These are phyloP conservation scores for Ispidina lecontei DNA, from an alignment of 2,797 vertebrate genomes.

Conservation along the genomic window DNA sequence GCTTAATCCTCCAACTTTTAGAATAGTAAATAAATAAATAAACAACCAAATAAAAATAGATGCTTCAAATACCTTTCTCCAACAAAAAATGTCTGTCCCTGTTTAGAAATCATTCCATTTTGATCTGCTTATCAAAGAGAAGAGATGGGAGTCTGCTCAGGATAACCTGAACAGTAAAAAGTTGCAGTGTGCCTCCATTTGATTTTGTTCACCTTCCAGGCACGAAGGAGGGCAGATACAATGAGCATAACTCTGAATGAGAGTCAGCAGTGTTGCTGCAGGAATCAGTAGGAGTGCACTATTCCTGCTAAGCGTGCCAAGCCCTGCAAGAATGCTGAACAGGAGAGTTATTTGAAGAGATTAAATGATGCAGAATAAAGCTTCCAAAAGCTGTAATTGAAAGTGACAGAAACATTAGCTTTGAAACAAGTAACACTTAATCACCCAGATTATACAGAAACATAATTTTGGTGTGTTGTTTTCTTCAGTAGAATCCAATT, in stretches of 20 bases:
- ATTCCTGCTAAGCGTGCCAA: conserved; percentile 34
- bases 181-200: not conserved
- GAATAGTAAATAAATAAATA: not conserved
- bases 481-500: conserved; percentile 77
- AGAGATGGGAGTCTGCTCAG: not conserved
- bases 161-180: not conserved
- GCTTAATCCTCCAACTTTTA: not conserved
- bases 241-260: conserved; percentile 30
- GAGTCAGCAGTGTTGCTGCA: conserved; percentile 3
- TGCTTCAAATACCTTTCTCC: not conserved
- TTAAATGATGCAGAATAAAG: conserved; percentile 79
- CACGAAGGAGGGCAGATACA: not conserved
- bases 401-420: conserved; percentile 80
- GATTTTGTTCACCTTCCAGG: not conserved
- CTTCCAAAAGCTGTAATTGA: conserved; percentile 77
- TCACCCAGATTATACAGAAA: conserved; percentile 75
- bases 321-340: conserved; percentile 53
- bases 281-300: conserved; percentile 14
- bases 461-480: conserved; percentile 77
- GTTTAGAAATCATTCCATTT: not conserved
- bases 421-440: conserved; percentile 80
- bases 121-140: not conserved
- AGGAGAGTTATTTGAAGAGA: conserved; percentile 71
- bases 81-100: not conserved
- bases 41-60: not conserved